Conservation (phyloP, 2,797 vertebrate species). For the Cygnus olor region DNA sequence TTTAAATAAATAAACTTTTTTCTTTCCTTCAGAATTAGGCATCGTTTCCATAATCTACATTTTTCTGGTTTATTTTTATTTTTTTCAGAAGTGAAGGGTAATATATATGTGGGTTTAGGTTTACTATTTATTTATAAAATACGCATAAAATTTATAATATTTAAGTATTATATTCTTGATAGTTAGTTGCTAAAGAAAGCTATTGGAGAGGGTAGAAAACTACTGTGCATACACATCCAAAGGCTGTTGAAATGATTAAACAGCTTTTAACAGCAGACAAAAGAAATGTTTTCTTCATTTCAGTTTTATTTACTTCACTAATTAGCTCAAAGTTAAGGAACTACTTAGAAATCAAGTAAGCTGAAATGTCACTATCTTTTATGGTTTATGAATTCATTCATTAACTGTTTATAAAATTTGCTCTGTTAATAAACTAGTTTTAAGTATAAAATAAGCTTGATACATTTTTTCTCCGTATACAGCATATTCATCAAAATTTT, state of each 20-base stretch:
- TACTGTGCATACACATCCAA: neutral
- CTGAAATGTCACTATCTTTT: conserved; percentile 15
- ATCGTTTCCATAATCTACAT: neutral
- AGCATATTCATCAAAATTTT: neutral
- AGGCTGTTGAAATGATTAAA: neutral
- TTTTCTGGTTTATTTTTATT: neutral
- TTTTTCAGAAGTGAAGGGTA: neutral
- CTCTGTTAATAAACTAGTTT: neutral
- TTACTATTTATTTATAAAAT: neutral
- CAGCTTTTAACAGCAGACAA: neutral
- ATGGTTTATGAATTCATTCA: conserved; percentile 15
- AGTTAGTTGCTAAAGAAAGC: neutral
- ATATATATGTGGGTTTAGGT: neutral
- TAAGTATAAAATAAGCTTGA: neutral
- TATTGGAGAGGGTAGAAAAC: neutral
- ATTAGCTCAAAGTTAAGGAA: conserved; percentile 4
- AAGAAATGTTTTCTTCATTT: conserved; percentile 15
- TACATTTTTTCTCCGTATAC: neutral
- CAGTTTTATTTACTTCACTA: conserved; percentile 25
- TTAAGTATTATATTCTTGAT: neutral
- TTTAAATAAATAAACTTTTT: neutral
- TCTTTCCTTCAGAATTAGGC: neutral
- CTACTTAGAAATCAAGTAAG: neutral
- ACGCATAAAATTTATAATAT: neutral
- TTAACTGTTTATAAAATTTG: conserved; percentile 35